Percentiles rank a stretch among this genome's conserved stretches.
These are phyloP conservation scores for Drosophila baimaii DNA, from an alignment of 1,140 invertebrate species.

Conservation along the genomic window DNA sequence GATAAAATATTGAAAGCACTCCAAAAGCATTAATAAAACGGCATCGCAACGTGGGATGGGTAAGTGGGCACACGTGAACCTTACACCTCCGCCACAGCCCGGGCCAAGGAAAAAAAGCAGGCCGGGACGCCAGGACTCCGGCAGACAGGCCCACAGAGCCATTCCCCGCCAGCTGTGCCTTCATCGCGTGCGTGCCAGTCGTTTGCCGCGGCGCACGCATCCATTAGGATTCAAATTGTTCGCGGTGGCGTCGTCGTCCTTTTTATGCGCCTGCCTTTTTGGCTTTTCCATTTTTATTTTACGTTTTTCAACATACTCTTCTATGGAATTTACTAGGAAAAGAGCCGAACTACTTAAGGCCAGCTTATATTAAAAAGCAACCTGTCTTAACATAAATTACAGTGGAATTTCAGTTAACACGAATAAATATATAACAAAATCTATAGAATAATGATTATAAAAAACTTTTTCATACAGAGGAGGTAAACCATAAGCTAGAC, in stretches of 20 bases:
- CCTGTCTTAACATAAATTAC: neutral
- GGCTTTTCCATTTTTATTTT: conserved; percentile 47
- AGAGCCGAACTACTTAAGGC: neutral
- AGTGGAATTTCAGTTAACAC: neutral
- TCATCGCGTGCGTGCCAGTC: conserved; percentile 76
- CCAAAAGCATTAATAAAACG: conserved; percentile 81
- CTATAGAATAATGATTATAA: neutral
- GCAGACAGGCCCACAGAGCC: conserved; percentile 10
- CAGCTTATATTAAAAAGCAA: neutral
- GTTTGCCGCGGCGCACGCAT: conserved; percentile 75
- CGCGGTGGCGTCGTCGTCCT: conserved; percentile 62
- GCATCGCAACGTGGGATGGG: conserved; percentile 40
- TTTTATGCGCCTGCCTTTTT: conserved; percentile 75
- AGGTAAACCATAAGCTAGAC: too few relatives aligned
- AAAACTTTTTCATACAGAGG: too few relatives aligned
- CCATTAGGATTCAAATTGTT: conserved; percentile 81
- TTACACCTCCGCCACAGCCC: conserved; percentile 67
- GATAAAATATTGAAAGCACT: conserved; percentile 83
- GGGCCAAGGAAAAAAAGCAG: conserved; percentile 15
- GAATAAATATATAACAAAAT: neutral
- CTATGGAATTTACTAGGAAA: neutral
- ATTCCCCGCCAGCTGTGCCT: conserved; percentile 48
- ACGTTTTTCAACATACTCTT: conserved; percentile 35
- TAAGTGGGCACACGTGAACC: conserved; percentile 82
- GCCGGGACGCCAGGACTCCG: conserved; percentile 7